phyloP scores from a whole-genome alignment of 2,113 vertebrate species.

The Myrmophylax atrothorax region DNA sequence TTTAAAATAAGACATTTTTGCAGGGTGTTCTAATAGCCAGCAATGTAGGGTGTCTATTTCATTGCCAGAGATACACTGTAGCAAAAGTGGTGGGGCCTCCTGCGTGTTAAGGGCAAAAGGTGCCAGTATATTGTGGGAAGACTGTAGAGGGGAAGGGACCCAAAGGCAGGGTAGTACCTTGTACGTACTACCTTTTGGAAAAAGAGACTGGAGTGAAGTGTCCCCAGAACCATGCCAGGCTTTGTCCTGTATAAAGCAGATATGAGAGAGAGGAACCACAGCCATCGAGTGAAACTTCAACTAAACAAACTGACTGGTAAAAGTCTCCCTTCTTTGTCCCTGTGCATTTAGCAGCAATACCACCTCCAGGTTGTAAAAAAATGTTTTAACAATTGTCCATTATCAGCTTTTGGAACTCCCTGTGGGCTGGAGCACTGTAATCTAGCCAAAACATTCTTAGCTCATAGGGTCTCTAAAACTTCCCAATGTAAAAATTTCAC shows the following conservation, averaged over 20 bases:
- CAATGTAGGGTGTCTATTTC: background rate
- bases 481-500: background rate
- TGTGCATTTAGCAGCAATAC: background rate
- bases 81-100: background rate
- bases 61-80: background rate
- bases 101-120: background rate
- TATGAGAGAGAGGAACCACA: background rate
- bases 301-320: background rate
- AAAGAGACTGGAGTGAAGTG: background rate
- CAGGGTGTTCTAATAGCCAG: background rate
- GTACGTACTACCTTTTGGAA: background rate
- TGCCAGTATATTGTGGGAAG: background rate
- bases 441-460: background rate
- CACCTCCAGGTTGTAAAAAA: background rate
- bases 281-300: background rate
- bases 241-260: background rate
- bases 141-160: background rate
- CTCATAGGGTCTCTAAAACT: background rate
- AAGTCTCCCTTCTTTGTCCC: background rate
- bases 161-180: background rate
- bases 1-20: background rate
- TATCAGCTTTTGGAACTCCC: background rate
- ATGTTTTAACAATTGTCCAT: background rate
- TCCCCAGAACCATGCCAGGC: background rate
- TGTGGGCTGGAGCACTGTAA: rapidly evolving